Conservation (phyloP, 2,797 vertebrate species). For the Falco cherrug region DNA sequence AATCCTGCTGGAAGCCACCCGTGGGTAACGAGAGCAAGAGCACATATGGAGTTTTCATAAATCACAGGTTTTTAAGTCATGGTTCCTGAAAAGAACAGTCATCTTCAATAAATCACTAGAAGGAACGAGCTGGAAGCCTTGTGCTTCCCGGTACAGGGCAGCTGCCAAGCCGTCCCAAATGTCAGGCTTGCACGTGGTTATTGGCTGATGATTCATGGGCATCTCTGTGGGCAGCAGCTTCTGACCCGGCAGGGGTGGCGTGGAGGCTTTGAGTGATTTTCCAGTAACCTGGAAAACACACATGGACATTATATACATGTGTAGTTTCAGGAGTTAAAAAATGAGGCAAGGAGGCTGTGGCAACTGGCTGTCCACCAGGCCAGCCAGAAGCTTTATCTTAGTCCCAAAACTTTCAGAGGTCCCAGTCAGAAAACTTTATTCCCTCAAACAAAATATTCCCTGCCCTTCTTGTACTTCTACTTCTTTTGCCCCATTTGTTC, state of each 20-base stretch:
- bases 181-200: neutral
- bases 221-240: neutral
- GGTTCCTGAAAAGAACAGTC: neutral
- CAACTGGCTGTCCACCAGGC: too few relatives aligned
- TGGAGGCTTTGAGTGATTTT: neutral
- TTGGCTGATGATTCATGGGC: neutral
- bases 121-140: neutral
- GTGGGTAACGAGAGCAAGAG: neutral
- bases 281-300: fast-evolving
- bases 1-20: neutral
- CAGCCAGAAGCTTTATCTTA: neutral
- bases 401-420: neutral
- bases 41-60: neutral
- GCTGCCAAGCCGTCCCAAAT: neutral
- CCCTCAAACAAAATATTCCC: neutral
- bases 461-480: neutral
- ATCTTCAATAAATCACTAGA: neutral
- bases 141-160: neutral
- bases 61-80: neutral
- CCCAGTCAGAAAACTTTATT: neutral
- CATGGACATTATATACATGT: fast-evolving
- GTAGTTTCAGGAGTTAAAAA: neutral
- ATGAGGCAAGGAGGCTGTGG: neutral
- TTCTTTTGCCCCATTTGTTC: neutral
- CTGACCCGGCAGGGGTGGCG: neutral